Percentiles rank a stretch among this genome's conserved stretches.
Conservation (phyloP, 2,888 invertebrate species). For the Noctuana brunneofusca region DNA sequence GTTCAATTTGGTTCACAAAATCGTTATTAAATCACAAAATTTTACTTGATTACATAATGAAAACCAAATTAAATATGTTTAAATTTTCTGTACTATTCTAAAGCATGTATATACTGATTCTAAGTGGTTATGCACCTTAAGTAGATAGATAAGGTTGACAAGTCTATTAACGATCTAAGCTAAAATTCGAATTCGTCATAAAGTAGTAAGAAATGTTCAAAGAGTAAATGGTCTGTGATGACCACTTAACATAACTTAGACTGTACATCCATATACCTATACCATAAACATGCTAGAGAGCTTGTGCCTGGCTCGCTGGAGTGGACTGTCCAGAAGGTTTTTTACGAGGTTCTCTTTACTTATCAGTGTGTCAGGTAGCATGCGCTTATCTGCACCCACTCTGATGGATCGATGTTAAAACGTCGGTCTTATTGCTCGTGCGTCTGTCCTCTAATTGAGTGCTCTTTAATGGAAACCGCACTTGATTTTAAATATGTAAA, state of each 20-base stretch:
- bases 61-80: too few species aligned
- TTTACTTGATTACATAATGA: too few species aligned
- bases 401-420: constrained; percentile 76
- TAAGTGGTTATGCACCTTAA: too few species aligned
- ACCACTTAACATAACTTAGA: constrained; percentile 5
- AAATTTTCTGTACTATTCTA: too few species aligned
- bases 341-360: constrained; percentile 55
- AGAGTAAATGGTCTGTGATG: neutral
- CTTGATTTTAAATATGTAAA: constrained; percentile 54
- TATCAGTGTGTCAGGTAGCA: constrained; percentile 72
- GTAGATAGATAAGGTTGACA: too few species aligned
- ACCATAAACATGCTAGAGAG: constrained; percentile 27
- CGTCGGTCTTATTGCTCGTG: constrained; percentile 59
- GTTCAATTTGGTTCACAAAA: too few species aligned
- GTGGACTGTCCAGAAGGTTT: constrained; percentile 22
- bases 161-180: neutral
- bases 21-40: too few species aligned
- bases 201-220: neutral
- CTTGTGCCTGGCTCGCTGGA: constrained; percentile 25
- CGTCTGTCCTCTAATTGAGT: constrained; percentile 58
- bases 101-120: too few species aligned
- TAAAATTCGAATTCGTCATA: neutral
- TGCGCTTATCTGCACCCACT: constrained; percentile 65
- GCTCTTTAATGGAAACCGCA: constrained; percentile 60
- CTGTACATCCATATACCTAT: neutral